Percentiles rank a stretch among this genome's conserved stretches.
Evolutionary conservation across 2,888 invertebrate genomes (phyloP).

Genomic region (Hypomecis atomaria): DNA sequence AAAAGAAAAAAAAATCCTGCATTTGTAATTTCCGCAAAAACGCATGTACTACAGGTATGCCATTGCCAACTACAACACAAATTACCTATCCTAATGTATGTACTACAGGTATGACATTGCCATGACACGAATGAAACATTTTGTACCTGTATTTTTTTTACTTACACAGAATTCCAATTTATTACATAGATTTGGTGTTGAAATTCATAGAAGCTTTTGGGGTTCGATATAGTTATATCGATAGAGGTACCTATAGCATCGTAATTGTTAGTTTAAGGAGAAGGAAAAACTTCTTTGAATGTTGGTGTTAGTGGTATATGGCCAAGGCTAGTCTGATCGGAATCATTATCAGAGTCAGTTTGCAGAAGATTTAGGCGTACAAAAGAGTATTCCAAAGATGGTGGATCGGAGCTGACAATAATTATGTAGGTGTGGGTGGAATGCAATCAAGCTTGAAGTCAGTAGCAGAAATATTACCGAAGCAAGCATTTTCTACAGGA

Average conservation of each 20-base stretch:
- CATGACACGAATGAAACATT: too few relatives aligned
- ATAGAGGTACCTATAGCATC: conserved; percentile 4
- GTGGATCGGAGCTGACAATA: conserved; percentile 9
- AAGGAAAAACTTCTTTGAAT: conserved; percentile 1
- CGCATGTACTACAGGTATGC: too few relatives aligned
- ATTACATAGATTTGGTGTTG: too few relatives aligned
- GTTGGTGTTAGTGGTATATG: conserved; percentile 5
- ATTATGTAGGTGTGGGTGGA: conserved; percentile 7
- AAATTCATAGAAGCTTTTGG: too few relatives aligned
- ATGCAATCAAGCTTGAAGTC: conserved; percentile 12
- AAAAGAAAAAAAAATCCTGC: too few relatives aligned
- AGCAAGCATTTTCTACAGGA: conserved; percentile 21
- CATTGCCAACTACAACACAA: too few relatives aligned
- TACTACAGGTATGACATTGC: too few relatives aligned
- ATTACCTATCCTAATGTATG: too few relatives aligned
- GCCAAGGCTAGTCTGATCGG: neutral
- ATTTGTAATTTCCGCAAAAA: too few relatives aligned
- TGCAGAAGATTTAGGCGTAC: conserved; percentile 8
- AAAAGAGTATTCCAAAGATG: conserved; percentile 9
- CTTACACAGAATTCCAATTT: too few relatives aligned
- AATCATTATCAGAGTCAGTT: conserved; percentile 7
- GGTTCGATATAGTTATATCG: too few relatives aligned
- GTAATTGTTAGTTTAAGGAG: conserved; percentile 6
- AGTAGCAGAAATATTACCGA: conserved; percentile 14
- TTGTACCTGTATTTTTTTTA: too few relatives aligned